A percentile compares a stretch with the other conserved stretches of the same genome.
Conservation (phyloP, 35 echinoderm and acorn worm species). For the Antedon bifida region DNA sequence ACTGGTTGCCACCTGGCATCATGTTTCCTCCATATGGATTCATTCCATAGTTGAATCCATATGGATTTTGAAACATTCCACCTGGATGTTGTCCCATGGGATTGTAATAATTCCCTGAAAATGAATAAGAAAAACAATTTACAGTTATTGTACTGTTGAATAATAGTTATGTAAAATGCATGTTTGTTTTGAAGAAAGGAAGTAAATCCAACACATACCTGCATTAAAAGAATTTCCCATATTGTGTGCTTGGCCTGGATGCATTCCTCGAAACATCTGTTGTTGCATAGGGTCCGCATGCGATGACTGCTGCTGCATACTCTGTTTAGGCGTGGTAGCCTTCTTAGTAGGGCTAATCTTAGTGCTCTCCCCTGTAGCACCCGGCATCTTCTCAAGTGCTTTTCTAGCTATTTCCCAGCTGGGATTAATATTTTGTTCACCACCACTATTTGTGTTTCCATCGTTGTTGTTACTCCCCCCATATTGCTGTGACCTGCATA, state of each 20-base stretch:
- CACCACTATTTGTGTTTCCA: not conserved
- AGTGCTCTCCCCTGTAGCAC: not conserved
- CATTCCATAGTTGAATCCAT: conserved; percentile 18
- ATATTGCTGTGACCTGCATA: not conserved
- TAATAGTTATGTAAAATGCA: no score
- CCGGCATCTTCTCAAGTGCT: conserved; percentile 32
- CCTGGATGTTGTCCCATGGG: not conserved
- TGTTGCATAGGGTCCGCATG: not conserved
- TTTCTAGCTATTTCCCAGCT: conserved; percentile 76
- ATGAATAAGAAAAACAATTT: no score
- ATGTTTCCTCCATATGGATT: not conserved
- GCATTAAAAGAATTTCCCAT: not conserved
- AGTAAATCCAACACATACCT: not conserved
- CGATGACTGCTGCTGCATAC: not conserved
- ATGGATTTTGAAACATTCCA: conserved; percentile 29
- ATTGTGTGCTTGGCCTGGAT: not conserved
- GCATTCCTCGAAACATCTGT: not conserved
- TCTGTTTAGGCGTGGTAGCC: not conserved
- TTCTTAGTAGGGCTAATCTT: not conserved
- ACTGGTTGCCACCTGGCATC: not conserved
- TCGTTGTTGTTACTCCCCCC: not conserved
- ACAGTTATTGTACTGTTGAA: no score
- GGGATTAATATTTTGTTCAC: not conserved
- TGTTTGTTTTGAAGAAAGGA: not conserved
- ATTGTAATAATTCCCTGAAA: not conserved